Conservation (phyloP, 2,888 invertebrate species). For the Carcina quercana region DNA sequence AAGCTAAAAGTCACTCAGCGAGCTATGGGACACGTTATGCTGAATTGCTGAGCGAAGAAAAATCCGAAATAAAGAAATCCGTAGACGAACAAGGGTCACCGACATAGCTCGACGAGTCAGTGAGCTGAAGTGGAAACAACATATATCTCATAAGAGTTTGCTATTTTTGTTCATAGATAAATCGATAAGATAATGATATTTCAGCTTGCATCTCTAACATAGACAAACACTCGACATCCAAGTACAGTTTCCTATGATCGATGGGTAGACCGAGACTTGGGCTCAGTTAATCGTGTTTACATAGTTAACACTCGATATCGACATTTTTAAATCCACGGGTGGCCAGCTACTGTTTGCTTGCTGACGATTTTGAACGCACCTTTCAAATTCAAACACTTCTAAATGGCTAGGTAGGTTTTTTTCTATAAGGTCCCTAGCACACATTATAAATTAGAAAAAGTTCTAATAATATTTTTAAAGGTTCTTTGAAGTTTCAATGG, state of each 20-base stretch:
- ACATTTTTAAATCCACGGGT: constrained; percentile 55
- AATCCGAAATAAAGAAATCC: too few species aligned
- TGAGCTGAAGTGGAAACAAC: too few species aligned
- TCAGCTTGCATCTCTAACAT: constrained; percentile 26
- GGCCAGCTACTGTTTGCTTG: constrained; percentile 66
- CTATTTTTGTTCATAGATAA: not conserved
- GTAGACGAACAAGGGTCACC: too few species aligned
- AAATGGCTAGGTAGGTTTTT: too few species aligned
- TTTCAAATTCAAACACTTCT: constrained; percentile 24
- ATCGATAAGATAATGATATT: not conserved
- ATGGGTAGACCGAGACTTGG: constrained; percentile 41
- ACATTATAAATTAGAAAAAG: constrained; percentile 9
- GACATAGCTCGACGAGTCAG: too few species aligned
- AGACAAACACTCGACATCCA: constrained; percentile 37
- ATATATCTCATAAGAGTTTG: not conserved
- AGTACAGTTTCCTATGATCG: constrained; percentile 48
- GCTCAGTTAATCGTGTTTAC: constrained; percentile 61
- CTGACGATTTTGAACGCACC: constrained; percentile 43
- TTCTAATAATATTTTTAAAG: constrained; percentile 10
- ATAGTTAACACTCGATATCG: constrained; percentile 47
- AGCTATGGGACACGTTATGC: too few species aligned
- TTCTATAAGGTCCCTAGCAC: too few species aligned
- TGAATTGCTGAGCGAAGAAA: too few species aligned
- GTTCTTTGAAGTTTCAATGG: not conserved
- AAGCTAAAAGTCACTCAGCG: too few species aligned